Conservation (phyloP, 1,140 invertebrate genomes). For the Thalassaphorura encarpata region DNA sequence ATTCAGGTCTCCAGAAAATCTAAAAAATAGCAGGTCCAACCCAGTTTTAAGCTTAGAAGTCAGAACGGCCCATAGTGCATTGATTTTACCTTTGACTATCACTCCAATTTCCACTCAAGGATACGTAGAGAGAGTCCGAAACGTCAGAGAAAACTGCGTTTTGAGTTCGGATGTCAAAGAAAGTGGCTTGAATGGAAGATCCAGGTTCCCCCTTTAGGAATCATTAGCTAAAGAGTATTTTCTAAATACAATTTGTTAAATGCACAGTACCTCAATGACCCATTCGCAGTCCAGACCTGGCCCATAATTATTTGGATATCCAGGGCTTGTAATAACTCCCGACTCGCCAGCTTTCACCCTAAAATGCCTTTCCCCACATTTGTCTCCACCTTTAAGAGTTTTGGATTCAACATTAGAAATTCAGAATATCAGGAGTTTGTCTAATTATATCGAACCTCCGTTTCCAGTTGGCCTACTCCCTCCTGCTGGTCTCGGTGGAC, state of each 20-base stretch:
- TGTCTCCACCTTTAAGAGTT: not conserved
- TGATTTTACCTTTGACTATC: conserved; percentile 9
- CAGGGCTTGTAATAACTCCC: not conserved
- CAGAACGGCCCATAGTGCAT: not conserved
- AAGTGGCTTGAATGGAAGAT: conserved; percentile 2
- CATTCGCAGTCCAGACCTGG: not conserved
- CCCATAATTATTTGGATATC: not conserved
- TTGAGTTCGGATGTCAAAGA: conserved; percentile 7
- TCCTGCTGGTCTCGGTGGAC: not conserved
- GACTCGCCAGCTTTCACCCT: not conserved
- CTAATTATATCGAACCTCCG: not conserved
- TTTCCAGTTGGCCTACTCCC: not conserved
- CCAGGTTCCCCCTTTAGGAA: conserved; percentile 4
- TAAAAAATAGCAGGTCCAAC: not conserved
- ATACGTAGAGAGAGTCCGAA: conserved; percentile 4
- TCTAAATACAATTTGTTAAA: no score
- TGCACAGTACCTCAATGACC: not conserved
- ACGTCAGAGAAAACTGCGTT: not conserved
- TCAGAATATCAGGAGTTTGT: not conserved
- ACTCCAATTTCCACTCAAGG: conserved; percentile 6
- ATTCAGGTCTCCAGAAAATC: conserved; percentile 9
- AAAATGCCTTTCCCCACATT: not conserved
- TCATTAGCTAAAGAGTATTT: no score
- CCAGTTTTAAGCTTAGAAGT: not conserved
- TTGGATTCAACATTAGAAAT: not conserved